phyloP scores from a whole-genome alignment of 2,797 vertebrate genomes.

The Neostethus bicornis region DNA sequence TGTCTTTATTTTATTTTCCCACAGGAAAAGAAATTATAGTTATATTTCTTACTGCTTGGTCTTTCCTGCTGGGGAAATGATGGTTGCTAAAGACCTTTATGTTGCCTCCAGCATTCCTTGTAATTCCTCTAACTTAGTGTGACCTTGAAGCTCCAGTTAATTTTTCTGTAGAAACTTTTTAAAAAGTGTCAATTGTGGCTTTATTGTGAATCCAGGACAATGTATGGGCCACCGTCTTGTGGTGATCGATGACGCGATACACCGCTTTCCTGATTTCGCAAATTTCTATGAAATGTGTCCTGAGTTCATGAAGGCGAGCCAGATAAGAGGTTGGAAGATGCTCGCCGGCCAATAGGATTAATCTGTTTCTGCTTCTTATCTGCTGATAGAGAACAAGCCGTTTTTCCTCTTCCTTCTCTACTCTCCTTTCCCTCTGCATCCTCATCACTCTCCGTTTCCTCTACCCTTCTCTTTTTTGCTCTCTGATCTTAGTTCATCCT shows the following conservation, averaged over 20 bases:
- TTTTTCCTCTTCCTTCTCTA: conserved; percentile 14
- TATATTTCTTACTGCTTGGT: too few relatives aligned
- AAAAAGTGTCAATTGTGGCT: conserved; percentile 59
- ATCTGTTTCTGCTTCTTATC: conserved; percentile 81
- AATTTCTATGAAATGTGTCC: conserved; percentile 78
- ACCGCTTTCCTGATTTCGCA: conserved; percentile 73
- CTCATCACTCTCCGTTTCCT: conserved; percentile 30
- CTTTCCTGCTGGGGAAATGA: too few relatives aligned
- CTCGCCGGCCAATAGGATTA: conserved; percentile 65
- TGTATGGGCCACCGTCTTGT: conserved; percentile 39
- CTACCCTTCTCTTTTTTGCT: conserved; percentile 11
- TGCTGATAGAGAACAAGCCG: conserved; percentile 62
- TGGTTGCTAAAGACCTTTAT: too few relatives aligned
- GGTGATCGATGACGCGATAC: conserved; percentile 65
- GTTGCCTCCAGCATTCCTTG: not conserved
- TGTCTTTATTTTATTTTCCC: too few relatives aligned
- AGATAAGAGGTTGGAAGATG: conserved; percentile 72
- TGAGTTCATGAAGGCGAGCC: conserved; percentile 60
- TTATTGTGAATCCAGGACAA: conserved; percentile 61
- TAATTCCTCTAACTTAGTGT: conserved; percentile 35
- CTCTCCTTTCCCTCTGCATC: conserved; percentile 27
- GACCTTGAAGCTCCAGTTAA: conserved; percentile 54
- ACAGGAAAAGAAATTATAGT: too few relatives aligned
- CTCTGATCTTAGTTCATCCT: not conserved
- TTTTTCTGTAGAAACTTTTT: conserved; percentile 44